Base-by-base conservation (phyloP, 2,113 vertebrate genomes). In the Larimichthys polyactis region DNA sequence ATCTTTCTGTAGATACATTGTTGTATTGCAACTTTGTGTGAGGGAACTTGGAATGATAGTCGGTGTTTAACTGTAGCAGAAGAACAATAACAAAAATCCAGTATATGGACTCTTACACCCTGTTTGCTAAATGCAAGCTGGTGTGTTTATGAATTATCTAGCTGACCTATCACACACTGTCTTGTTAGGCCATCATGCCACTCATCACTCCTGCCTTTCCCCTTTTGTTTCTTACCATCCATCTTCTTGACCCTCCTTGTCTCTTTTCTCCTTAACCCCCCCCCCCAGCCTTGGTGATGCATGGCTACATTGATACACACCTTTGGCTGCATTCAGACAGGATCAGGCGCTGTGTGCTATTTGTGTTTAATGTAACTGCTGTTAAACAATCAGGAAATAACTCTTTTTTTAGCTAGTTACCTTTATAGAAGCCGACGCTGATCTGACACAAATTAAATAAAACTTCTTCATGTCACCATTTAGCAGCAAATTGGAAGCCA, bases 181-280 rank as follows among this genome's bases (percentile, higher is more conserved):
- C 52, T 74, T 72, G 68, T 51, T 58, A 44, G 22, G 15, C 24
- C 46, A 20, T 51, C 36, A 17, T 62, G 27, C 49, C 14, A 49
- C 51, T n/a, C n/a, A 68, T 27, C 9, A 32, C 49, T 22, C 15
- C 48, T 27, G 17, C 59, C 40, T 63, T 22, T 43, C 4, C 48
- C 59, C 46, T 44, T 22, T 63, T 44, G 63, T 40, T 16, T 11
- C 66, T 48, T 27, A 57, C 49, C 11, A 17, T 74, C 14, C 58
- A 55, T 81, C 40, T 78, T 36, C 19, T 55, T 60, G 59, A 20
- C 7, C 74, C 40, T 69, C 51, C 32, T 36, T 27, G 24, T 48
- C 32, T 73, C 74, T 29, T 19, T 55, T 14, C 22, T 40, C n/a
- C 24, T 62, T 27, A n/a, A 29, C 29, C 44, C 24, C n/a, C n/a